phyloP scores from a whole-genome alignment of 2,797 vertebrate genomes.

The Eidolon dupreanum region DNA sequence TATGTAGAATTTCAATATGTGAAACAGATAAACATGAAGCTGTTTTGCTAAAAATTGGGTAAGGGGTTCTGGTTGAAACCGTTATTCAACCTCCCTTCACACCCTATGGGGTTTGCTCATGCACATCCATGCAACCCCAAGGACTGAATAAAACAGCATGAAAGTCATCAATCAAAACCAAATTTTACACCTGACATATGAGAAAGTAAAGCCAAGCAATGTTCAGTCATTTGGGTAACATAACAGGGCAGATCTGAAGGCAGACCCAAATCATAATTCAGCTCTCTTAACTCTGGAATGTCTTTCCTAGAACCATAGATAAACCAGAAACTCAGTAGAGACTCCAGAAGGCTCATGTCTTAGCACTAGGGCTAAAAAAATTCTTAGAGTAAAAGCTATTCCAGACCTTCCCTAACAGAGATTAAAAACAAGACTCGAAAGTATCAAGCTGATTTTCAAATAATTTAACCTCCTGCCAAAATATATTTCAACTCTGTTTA shows the following conservation, averaged over 20 bases:
- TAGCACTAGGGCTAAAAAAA: background rate
- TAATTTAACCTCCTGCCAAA: conserved; percentile 28
- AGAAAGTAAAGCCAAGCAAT: background rate
- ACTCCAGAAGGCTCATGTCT: background rate
- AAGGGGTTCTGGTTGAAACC: background rate
- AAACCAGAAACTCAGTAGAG: background rate
- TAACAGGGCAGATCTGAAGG: background rate
- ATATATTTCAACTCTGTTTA: conserved; percentile 13
- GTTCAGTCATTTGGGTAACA: background rate
- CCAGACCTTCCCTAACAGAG: background rate
- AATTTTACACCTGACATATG: background rate
- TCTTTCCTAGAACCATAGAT: background rate
- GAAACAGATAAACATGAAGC: background rate
- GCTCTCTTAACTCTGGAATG: background rate
- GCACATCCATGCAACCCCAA: background rate
- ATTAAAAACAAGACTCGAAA: background rate
- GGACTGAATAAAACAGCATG: background rate
- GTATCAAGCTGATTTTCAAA: conserved; percentile 7
- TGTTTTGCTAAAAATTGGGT: background rate
- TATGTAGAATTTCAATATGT: background rate
- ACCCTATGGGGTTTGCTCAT: background rate
- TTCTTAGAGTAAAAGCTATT: background rate
- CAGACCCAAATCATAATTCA: background rate
- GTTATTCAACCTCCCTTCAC: too few relatives aligned
- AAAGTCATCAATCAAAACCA: background rate